A percentile compares a stretch with the other conserved stretches of the same genome.
Conservation (phyloP, 37 sponge, comb jelly and placozoan species). For the Diacarnus erythraeanus region DNA sequence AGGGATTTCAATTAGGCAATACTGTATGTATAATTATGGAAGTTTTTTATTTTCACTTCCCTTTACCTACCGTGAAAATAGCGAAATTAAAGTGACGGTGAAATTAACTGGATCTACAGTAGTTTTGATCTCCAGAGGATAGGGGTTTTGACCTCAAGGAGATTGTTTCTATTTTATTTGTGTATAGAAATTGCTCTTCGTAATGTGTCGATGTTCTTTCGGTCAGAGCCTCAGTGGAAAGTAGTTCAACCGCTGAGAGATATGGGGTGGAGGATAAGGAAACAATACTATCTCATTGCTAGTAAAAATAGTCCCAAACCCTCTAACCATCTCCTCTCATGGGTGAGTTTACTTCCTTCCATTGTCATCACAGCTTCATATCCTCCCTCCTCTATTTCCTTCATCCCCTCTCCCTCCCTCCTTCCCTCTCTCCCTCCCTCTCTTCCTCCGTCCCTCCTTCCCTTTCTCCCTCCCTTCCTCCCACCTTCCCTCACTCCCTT, state of each 20-base stretch:
- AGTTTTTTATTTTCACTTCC: no score
- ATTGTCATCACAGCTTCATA: not conserved
- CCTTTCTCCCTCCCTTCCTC: not conserved
- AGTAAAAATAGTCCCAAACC: slow-evolving; percentile 32
- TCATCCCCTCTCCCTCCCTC: no score
- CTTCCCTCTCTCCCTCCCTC: no score
- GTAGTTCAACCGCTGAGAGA: slow-evolving; percentile 58
- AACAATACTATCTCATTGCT: slow-evolving; percentile 78
- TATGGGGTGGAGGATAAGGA: slow-evolving; percentile 81
- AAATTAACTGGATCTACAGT: no score
- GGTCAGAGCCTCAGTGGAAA: slow-evolving; percentile 69
- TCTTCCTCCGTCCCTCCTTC: not conserved
- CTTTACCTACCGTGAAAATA: no score
- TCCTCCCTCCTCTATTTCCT: no score
- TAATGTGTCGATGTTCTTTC: slow-evolving; percentile 90
- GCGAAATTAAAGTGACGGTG: no score
- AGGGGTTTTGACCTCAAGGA: no score
- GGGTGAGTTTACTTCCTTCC: slow-evolving; percentile 41
- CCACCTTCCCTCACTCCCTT: not conserved
- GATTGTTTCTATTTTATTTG: not conserved
- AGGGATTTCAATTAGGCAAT: no score
- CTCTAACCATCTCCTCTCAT: slow-evolving; percentile 54
- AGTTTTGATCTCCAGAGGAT: no score
- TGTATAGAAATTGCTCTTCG: slow-evolving; percentile 65
- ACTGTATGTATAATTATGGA: no score